These are phyloP conservation scores for Cladorhizidae sp. DNA, from an alignment of 37 sponge, comb jelly and placozoan genomes.

Conservation along the genomic window DNA sequence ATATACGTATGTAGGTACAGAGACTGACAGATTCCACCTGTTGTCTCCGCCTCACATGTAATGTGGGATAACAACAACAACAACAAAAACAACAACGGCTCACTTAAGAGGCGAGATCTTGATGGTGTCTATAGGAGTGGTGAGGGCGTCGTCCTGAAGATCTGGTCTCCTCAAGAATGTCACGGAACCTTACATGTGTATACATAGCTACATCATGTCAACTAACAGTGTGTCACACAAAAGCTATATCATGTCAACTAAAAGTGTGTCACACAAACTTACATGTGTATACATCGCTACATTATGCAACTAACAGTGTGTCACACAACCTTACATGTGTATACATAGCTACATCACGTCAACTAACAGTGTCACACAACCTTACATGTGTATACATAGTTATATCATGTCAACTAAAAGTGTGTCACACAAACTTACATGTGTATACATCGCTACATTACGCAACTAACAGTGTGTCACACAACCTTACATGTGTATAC, in stretches of 20 bases:
- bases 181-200: background rate
- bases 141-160: background rate
- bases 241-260: background rate
- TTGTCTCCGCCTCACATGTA: too few relatives aligned
- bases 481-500: background rate
- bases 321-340: background rate
- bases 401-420: background rate
- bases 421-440: background rate
- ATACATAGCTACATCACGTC: background rate
- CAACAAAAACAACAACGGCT: background rate
- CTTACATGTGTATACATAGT: background rate
- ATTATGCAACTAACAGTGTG: too few relatives aligned
- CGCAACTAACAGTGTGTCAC: too few relatives aligned
- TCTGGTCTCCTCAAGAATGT: conserved; percentile 40
- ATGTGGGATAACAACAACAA: too few relatives aligned
- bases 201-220: background rate
- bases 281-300: too few relatives aligned
- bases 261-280: background rate
- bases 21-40: too few relatives aligned
- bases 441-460: too few relatives aligned
- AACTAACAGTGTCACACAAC: too few relatives aligned
- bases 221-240: too few relatives aligned
- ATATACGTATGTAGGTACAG: too few relatives aligned
- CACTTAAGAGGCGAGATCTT: conserved; percentile 71
- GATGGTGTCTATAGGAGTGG: conserved; percentile 57